Evolutionary conservation across 2,797 vertebrate species (phyloP).

Genomic region (Tragopan temminckii): DNA sequence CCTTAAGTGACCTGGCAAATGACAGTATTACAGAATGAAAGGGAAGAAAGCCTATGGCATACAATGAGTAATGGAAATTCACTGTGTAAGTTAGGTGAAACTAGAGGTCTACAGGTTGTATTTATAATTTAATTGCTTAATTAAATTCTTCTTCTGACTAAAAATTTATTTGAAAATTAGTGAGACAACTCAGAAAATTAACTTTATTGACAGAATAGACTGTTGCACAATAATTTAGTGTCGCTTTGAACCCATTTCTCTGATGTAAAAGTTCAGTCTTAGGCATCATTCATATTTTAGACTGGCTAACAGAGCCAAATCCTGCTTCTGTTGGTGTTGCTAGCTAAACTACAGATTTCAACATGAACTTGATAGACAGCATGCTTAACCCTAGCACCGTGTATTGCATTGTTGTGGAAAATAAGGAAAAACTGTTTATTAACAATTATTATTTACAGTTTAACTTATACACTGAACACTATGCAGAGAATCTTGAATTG

Average conservation of each 20-base stretch:
- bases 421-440: background rate
- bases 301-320: background rate
- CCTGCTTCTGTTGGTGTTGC: background rate
- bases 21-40: background rate
- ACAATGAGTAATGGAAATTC: background rate
- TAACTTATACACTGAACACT: background rate
- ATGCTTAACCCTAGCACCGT: background rate
- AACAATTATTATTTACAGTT: background rate
- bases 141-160: background rate
- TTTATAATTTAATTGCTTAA: background rate
- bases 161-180: conserved; percentile 2
- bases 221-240: background rate
- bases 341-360: background rate
- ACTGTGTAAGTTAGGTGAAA: background rate
- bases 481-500: background rate
- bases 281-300: background rate
- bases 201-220: background rate
- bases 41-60: background rate
- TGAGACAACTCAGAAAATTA: background rate
- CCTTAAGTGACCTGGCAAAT: conserved; percentile 17
- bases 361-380: background rate
- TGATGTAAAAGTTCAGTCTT: background rate
- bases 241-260: background rate
- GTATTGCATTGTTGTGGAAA: background rate
- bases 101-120: background rate